Evolutionary conservation across 2,888 invertebrate species (phyloP), one percentile per base, ranked within the genome.

Genomic region (Sturmia bella): DNA sequence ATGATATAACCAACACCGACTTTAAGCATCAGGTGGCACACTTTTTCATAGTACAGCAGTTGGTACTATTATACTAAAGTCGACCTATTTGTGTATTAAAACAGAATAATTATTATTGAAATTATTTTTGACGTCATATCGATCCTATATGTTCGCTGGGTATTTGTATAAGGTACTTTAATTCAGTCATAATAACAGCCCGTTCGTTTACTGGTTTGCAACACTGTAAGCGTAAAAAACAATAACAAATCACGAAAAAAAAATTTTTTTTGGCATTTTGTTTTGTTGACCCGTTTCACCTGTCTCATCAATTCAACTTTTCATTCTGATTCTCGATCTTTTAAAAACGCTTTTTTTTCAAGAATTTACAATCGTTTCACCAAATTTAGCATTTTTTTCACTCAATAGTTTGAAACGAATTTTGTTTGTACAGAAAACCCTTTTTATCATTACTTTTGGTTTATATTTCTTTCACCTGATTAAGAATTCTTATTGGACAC

Each of bases 231-330:
- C 13, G 24, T 43, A 7, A 19, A 39, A 41, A 68, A 69, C 73
- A 74, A 69, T 68, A 69, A 74, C 79, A 79, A 68, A 70, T 4
- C 32, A 43, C 24, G 27, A 61, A 72, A 61, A 45, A 19, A 1
- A n/a, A n/a, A n/a, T n/a, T n/a, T n/a, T n/a, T 63, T 64, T 74
- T 80, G 69, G 75, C 69, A 80, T 37, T 75, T 80, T 69, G 37
- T 48, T 69, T 54, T 73, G 52, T n/a, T 39, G 37, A 45, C 41
- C 56, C 19, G 2, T 13, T 80, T 80, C 74, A 79, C 73, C 73
- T 74, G 73, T 79, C 19, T 57, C 59, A 56, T 48, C 0, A n/a
- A 7, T 54, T 72, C 37, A 56, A 9, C 45, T 69, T 63, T 54
- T 24, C 32, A 61, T 70, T 56, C 15, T 24, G 15, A 11, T 52